phyloP scores from a whole-genome alignment of 2,888 invertebrate genomes.

The Zygogramma bicolorata region DNA sequence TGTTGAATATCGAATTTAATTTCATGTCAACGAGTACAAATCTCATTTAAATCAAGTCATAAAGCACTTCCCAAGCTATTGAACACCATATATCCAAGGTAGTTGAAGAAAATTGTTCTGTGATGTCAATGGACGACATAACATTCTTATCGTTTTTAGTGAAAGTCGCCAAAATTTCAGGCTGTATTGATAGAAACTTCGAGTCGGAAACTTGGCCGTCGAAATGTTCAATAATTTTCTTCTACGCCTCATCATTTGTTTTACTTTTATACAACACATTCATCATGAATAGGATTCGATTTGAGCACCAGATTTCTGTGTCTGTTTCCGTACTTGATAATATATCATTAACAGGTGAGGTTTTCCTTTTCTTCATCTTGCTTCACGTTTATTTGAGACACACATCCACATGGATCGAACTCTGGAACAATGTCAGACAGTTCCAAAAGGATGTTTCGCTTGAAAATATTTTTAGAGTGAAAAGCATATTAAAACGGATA shows the following conservation, averaged over 20 bases:
- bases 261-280: not conserved
- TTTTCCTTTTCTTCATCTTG: not conserved
- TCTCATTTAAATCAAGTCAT: too few species aligned
- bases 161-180: not conserved
- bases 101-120: too few species aligned
- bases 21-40: too few species aligned
- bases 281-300: not conserved
- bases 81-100: too few species aligned
- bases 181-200: not conserved
- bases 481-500: not conserved
- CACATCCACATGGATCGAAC: not conserved
- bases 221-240: not conserved
- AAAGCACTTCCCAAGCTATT: too few species aligned
- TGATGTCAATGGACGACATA: too few species aligned
- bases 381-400: not conserved
- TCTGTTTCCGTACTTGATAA: not conserved
- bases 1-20: too few species aligned
- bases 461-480: not conserved
- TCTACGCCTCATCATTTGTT: not conserved
- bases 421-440: not conserved
- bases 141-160: too few species aligned
- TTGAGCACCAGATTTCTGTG: not conserved
- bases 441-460: not conserved
- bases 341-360: not conserved
- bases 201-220: not conserved